A percentile compares a stretch with the other conserved stretches of the same genome.
Evolutionary conservation across 2,888 invertebrate genomes (phyloP).

Genomic region (Steinernema hermaphroditum): DNA sequence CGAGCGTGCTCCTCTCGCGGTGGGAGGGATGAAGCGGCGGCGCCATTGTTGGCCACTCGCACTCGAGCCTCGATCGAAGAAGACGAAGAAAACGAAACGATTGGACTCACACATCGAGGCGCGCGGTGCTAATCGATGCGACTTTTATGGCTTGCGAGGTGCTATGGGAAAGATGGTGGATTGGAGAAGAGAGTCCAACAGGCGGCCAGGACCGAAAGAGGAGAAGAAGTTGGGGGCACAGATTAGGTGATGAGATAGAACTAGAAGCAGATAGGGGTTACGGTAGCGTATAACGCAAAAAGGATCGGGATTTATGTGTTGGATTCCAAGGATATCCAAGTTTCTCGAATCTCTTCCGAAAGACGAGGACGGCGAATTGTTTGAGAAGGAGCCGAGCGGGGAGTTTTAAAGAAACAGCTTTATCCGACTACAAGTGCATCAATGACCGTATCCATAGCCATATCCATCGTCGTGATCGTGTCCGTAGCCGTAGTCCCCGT

Average conservation of each 20-base stretch:
- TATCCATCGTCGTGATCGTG: background rate
- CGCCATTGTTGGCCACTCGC: background rate
- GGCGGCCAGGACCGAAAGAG: no score
- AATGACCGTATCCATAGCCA: background rate
- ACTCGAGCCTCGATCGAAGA: background rate
- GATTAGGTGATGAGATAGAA: no score
- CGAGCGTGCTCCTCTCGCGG: background rate
- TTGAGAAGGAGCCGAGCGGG: constrained; percentile 10
- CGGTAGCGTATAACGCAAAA: no score
- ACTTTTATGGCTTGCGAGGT: constrained; percentile 12
- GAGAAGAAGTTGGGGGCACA: no score
- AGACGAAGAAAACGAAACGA: background rate
- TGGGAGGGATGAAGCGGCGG: constrained; percentile 19
- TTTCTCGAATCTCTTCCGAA: constrained; percentile 18
- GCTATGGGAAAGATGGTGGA: background rate
- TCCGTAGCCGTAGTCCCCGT: background rate
- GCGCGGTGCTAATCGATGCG: constrained; percentile 11
- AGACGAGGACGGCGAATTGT: constrained; percentile 8
- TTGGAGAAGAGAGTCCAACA: background rate
- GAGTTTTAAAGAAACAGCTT: background rate
- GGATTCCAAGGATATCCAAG: background rate
- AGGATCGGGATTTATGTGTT: no score
- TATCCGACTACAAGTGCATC: background rate
- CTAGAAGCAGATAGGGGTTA: no score
- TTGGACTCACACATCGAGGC: constrained; percentile 16